Base-by-base conservation (phyloP, 2,888 invertebrate species). In the Lapara coniferarum region DNA sequence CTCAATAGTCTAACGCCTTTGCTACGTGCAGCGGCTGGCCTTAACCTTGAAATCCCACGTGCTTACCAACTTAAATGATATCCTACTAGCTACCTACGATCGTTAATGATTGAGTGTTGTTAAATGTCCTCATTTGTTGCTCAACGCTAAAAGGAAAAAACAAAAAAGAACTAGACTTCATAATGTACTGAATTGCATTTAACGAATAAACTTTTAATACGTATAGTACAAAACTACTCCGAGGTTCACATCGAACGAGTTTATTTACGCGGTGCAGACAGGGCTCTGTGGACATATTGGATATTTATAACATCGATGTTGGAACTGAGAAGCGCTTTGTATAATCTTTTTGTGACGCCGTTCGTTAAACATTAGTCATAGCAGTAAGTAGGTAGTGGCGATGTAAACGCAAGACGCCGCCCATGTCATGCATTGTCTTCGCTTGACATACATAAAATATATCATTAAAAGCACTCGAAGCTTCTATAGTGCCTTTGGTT, bases 11-110 rank as follows among this genome's bases (percentile, higher is more conserved):
- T 73, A 74, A 78, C 79, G 83, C 84, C 82, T 84, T 80, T 73
- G 74, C 75, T 72, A 67, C 75, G 72, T 73, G 74, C 75, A 71
- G 68, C 75, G 72, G 66, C 73, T 74, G 82, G 78, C 81, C 81
- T 81, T 83, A 83, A 81, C 88, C 87, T 87, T 87, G 85, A 74
- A 75, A 71, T 75, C 86, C 88, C 87, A 87, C 86, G 81, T 87
- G 85, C 80, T 80, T 75, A 72, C 73, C 66, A 78, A 68, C 72
- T 74, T 74, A 75, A 78, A 66, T 51, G 44, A 69, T 16, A 53
- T 66, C 66, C 37, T 37, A 59, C 44, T 52, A 51, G 10, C 57
- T 51, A 12, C 44, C 59, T 53, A 66, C 66, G 30, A 16, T 52
- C 37, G 53, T 53, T 52, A 66, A 37, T 52, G 53, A 30, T 25